Evolutionary conservation across 2,888 invertebrate species (phyloP), one percentile per base, ranked within the genome.

Genomic region (Eristalis intricaria): DNA sequence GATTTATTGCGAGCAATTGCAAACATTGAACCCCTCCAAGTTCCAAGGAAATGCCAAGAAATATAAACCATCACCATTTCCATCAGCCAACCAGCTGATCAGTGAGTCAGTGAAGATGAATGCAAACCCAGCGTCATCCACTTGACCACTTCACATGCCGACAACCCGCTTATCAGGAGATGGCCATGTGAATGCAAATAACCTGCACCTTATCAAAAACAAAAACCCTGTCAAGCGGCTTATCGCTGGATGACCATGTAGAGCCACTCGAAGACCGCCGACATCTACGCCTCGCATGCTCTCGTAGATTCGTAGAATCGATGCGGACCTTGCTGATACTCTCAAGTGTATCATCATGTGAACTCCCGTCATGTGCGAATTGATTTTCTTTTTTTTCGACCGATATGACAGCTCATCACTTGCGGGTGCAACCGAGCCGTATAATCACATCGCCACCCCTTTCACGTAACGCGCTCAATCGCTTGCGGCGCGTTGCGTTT

Each of bases 181-280:
- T 29, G 60, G 13, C 26, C 26, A 60, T 60, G 60, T 60, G 60
- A 23, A 60, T 60, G 60, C 60, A 60, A 60, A 60, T 60, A 60
- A 26, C 26, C 60, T 23, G 15, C 60, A 15, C n/a, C 15, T 60
- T 60, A 60, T 60, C 60, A 60, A 23, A 15, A 15, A n/a, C n/a
- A n/a, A n/a, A n/a, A 26, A n/a, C 60, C 23, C 58, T 58, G 43
- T 22, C 4, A 58, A 11, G 13, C 7, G 26, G 13, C 60, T 60
- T 60, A 60, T 60, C 60, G 15, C 26, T 3, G 26, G 26, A 60
- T 60, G 60, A 26, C 60, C 60, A n/a, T 60, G 60, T 60, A 26
- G 15, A 26, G 23, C 23, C 60, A 60, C 60, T 26, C 60, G 7
- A 60, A 60, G 26, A 60, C 26, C 4, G 60, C 15, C 26, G 60